phyloP scores from a whole-genome alignment of 2,888 invertebrate genomes.

The Lypha dubia region DNA sequence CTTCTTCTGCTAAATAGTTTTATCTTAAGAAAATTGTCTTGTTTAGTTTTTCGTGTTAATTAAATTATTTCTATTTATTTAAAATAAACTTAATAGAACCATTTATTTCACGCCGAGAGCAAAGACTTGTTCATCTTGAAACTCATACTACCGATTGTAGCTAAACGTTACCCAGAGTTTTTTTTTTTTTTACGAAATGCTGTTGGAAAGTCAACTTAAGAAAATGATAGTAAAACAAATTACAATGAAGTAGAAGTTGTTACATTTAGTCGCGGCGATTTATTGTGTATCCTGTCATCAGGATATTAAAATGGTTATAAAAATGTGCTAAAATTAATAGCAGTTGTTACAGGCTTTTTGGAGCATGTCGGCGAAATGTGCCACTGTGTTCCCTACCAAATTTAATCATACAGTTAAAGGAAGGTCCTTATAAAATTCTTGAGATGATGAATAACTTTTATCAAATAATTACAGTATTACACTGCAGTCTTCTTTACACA shows the following conservation, averaged over 20 bases:
- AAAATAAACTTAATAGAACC: not conserved
- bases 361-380: too few relatives aligned
- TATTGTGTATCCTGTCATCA: not conserved
- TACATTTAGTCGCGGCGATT: not conserved
- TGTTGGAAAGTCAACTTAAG: not conserved
- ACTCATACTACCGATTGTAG: not conserved
- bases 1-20: not conserved
- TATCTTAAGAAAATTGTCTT: not conserved
- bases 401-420: too few relatives aligned
- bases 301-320: too few relatives aligned
- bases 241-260: not conserved
- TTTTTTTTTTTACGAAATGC: not conserved
- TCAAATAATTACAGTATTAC: too few relatives aligned
- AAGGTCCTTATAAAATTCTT: too few relatives aligned
- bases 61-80: not conserved
- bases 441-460: too few relatives aligned
- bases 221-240: not conserved
- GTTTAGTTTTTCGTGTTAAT: not conserved
- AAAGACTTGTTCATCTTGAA: not conserved
- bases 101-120: not conserved
- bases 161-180: not conserved
- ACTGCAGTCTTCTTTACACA: too few relatives aligned
- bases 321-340: too few relatives aligned
- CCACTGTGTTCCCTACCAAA: too few relatives aligned
- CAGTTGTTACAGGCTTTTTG: too few relatives aligned